Conservation (phyloP, 1,140 invertebrate genomes). For the Galleria mellonella region DNA sequence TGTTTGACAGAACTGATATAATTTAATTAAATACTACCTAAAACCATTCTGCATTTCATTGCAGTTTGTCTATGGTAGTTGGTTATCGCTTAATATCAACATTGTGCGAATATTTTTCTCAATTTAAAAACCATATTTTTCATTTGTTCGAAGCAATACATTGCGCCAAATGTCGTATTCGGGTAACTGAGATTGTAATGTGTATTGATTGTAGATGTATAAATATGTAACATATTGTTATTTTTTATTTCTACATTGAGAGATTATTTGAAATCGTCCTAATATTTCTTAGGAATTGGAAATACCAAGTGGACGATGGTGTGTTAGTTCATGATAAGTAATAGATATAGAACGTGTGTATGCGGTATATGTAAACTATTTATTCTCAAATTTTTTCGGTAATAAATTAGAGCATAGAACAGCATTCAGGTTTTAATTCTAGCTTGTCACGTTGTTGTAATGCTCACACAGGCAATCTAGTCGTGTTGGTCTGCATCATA, state of each 20-base stretch:
- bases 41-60: too few relatives aligned
- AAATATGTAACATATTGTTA: constrained; percentile 1
- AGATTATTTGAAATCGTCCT: constrained; percentile 1
- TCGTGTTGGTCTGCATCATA: constrained; percentile 15
- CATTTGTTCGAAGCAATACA: constrained; percentile 21
- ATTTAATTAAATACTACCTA: too few relatives aligned
- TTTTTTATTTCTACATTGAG: neutral
- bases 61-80: too few relatives aligned
- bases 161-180: constrained; percentile 23
- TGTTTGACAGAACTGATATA: too few relatives aligned
- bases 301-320: neutral
- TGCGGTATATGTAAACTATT: too few relatives aligned
- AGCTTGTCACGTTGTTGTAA: too few relatives aligned
- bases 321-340: neutral
- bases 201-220: neutral
- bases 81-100: neutral
- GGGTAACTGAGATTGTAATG: constrained; percentile 4
- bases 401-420: too few relatives aligned
- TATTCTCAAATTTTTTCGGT: too few relatives aligned
- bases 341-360: too few relatives aligned
- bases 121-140: neutral
- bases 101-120: neutral
- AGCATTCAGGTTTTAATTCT: too few relatives aligned
- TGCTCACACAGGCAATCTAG: constrained; percentile 15
- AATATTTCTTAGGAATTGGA: constrained; percentile 3